A percentile compares a stretch with the other conserved stretches of the same genome.
Evolutionary conservation across 2,888 invertebrate species (phyloP).

Genomic region (Mystacides longicornis): DNA sequence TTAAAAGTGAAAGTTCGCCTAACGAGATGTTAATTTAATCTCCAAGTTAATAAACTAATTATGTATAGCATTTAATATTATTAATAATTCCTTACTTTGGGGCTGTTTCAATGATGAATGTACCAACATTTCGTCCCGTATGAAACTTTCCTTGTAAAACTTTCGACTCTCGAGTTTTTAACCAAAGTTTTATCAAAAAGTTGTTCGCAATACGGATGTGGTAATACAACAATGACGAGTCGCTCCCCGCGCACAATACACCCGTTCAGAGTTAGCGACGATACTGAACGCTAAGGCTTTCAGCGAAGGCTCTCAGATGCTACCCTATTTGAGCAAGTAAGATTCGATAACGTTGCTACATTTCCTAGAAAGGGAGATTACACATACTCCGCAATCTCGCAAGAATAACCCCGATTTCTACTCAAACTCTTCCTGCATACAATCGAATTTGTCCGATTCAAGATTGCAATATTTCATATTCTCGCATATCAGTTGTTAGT

Average conservation of each 20-base stretch:
- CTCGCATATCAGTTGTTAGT: no score
- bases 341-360: not conserved
- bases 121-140: conserved; percentile 1
- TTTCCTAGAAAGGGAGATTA: not conserved
- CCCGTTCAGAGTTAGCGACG: conserved; percentile 6
- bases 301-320: not conserved
- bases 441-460: no score
- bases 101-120: not conserved
- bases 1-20: not conserved
- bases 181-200: conserved; percentile 4
- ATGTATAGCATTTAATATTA: not conserved
- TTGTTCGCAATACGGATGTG: not conserved
- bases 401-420: not conserved
- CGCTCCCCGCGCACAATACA: conserved; percentile 4
- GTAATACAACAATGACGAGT: not conserved
- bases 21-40: conserved; percentile 1
- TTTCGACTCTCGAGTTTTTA: not conserved
- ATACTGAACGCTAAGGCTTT: conserved; percentile 10
- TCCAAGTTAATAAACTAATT: not conserved
- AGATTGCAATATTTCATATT: no score
- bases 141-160: conserved; percentile 5
- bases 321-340: not conserved
- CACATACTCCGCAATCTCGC: not conserved
- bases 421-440: no score
- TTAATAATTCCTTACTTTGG: conserved; percentile 1